phyloP scores from a whole-genome alignment of 2,797 vertebrate species.

The Erithacus rubecula region DNA sequence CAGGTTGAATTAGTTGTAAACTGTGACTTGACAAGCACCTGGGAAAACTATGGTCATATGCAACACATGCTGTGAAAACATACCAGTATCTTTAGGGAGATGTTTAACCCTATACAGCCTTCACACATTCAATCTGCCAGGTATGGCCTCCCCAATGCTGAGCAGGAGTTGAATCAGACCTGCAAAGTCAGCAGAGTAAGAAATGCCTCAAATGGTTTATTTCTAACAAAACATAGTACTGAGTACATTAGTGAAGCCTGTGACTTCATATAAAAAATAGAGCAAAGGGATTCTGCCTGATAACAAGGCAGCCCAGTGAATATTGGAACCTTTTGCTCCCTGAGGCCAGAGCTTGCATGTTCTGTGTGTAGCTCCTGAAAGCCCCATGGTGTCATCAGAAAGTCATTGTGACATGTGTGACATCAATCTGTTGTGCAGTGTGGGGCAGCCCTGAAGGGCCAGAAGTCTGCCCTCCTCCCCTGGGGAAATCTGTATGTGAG shows the following conservation, averaged over 20 bases:
- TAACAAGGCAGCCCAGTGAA: not conserved
- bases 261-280: not conserved
- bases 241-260: not conserved
- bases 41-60: not conserved
- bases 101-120: not conserved
- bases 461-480: not conserved
- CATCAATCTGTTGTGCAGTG: not conserved
- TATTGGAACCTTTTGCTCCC: fast-evolving
- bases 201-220: not conserved
- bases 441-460: not conserved
- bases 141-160: not conserved
- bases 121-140: not conserved
- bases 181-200: not conserved
- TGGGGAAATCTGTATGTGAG: not conserved
- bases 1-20: not conserved
- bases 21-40: not conserved
- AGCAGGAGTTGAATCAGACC: not conserved
- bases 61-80: not conserved
- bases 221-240: not conserved
- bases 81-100: not conserved
- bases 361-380: not conserved
- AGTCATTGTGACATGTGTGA: not conserved
- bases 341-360: not conserved
- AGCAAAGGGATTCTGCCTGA: not conserved
- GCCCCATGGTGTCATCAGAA: not conserved